Base-by-base conservation (phyloP, 2,888 invertebrate genomes). In the Drosophila subquinaria region DNA sequence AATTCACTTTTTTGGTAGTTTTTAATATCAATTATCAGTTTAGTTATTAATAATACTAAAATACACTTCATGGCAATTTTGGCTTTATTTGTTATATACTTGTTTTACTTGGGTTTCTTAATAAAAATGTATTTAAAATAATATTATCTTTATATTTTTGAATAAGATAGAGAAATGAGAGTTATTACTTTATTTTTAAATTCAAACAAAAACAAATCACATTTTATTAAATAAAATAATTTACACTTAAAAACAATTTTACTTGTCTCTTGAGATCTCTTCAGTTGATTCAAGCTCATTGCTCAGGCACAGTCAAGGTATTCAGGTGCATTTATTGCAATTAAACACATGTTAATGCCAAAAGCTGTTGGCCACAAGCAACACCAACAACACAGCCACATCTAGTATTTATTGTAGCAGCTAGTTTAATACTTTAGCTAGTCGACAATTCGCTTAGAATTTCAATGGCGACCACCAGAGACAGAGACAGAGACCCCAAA, bases 271-370 rank as follows among this genome's bases (percentile, higher is more conserved):
- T 27, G n/a, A 23, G 43, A 10, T 43, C 10, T 56, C 36, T 17
- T 45, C 35, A 45, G 36, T 27, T 66, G 72, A 61, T 76, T 70
- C 75, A 79, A 73, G 67, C 66, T 64, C 69, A 72, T 59, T 59
- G 77, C 74, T 64, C 81, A 82, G 68, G 61, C 76, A 63, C 64
- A 69, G 63, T 71, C 85, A 86, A 86, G 86, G 86, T 82, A 68
- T 79, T 82, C 86, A 76, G 81, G 88, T 86, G 89, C 89, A 86
- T 89, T 89, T 88, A 88, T 85, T 85, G 86, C 86, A 86, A 86
- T 86, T 86, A 86, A 89, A 86, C 86, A 82, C 88, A 88, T 89
- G 88, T 76, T 85, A 81, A 85, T 80, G 87, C 76, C 73, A 80
- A 71, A 76, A 27, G 62, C 40, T 65, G 59, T 35, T 65, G 59